phyloP scores from a whole-genome alignment of 2,113 vertebrate species.

The Upupa epops region DNA sequence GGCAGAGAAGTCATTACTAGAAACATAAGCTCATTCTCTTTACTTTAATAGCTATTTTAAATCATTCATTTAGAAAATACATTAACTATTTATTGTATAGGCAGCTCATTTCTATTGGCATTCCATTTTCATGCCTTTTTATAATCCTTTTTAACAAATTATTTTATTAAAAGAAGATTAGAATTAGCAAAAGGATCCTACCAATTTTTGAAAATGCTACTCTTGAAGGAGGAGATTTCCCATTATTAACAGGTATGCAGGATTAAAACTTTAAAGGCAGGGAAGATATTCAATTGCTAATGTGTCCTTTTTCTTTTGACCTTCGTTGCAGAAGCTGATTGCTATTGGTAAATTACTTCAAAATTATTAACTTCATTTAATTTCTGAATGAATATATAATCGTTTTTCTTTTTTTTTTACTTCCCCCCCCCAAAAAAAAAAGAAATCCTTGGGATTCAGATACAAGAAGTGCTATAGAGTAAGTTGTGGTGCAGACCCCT shows the following conservation, averaged over 20 bases:
- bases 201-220: slow-evolving; percentile 65
- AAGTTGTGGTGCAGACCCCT: background rate
- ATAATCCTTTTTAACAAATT: slow-evolving; percentile 68
- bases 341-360: slow-evolving; percentile 59
- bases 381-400: slow-evolving; percentile 47
- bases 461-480: background rate
- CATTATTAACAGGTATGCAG: slow-evolving; percentile 64
- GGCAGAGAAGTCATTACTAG: slow-evolving; percentile 85
- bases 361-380: slow-evolving; percentile 57
- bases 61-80: slow-evolving; percentile 84
- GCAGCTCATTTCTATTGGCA: slow-evolving; percentile 56
- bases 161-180: slow-evolving; percentile 73
- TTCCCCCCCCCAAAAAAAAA: accelerated
- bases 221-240: slow-evolving; percentile 58
- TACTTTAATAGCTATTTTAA: slow-evolving; percentile 84
- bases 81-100: slow-evolving; percentile 79
- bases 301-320: slow-evolving; percentile 67
- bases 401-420: background rate
- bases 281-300: slow-evolving; percentile 60
- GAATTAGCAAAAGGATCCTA: slow-evolving; percentile 57
- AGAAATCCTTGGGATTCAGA: background rate
- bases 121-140: slow-evolving; percentile 63
- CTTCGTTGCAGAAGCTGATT: slow-evolving; percentile 50
- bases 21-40: slow-evolving; percentile 83
- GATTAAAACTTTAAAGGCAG: slow-evolving; percentile 59